phyloP scores from a whole-genome alignment of 2,113 vertebrate genomes.

The Phylloscopus trochiloides region DNA sequence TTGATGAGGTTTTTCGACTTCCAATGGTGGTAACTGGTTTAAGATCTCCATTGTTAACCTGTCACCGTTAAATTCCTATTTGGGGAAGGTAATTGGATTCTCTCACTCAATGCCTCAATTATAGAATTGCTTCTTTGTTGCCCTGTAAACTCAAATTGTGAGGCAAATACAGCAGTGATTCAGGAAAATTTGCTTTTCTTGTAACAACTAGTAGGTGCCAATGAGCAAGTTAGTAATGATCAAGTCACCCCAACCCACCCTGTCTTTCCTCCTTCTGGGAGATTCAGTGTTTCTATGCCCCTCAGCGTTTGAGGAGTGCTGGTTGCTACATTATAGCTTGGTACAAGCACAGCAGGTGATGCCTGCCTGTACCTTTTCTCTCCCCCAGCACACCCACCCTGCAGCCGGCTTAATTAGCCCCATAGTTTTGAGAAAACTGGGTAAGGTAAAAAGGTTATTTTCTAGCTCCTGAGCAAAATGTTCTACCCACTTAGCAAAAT shows the following conservation, averaged over 20 bases:
- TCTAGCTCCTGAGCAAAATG: slow-evolving; percentile 67
- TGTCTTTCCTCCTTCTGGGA: not conserved
- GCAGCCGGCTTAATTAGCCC: slow-evolving; percentile 63
- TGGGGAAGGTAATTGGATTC: slow-evolving; percentile 1
- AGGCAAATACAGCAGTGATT: not conserved
- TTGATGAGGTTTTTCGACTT: slow-evolving; percentile 17
- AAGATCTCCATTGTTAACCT: not conserved
- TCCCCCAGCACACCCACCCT: slow-evolving; percentile 68
- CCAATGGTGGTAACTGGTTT: not conserved
- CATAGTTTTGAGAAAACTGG: slow-evolving; percentile 41
- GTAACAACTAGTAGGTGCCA: not conserved
- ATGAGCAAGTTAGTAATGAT: not conserved
- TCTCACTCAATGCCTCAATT: not conserved
- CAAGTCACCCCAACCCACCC: slow-evolving; percentile 19
- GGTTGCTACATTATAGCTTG: slow-evolving; percentile 6
- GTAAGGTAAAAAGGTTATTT: slow-evolving; percentile 72
- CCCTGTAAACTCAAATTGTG: not conserved
- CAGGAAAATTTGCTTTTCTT: slow-evolving; percentile 20
- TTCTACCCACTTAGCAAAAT: slow-evolving; percentile 73
- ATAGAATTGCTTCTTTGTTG: not conserved
- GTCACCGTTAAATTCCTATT: not conserved
- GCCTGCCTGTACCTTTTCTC: slow-evolving; percentile 63
- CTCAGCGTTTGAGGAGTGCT: slow-evolving; percentile 38
- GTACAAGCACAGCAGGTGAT: slow-evolving; percentile 57
- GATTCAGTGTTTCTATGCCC: not conserved